A percentile compares a stretch with the other conserved stretches of the same genome.
These are phyloP conservation scores for Poeciliopsis presidionis DNA, from an alignment of 2,797 vertebrate genomes.

Conservation along the genomic window DNA sequence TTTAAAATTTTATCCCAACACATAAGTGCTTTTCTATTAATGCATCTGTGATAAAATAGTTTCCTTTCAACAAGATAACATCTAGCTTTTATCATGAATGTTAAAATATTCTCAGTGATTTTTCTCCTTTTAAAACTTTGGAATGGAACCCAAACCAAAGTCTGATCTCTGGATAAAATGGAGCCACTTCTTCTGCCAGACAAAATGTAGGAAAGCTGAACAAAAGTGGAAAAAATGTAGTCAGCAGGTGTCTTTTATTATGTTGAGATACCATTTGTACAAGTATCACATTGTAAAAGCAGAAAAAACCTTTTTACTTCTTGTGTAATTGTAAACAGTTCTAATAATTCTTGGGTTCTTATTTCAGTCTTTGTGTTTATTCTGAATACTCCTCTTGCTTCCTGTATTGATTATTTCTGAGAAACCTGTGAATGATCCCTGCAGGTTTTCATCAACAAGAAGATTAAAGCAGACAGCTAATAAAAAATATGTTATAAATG, in stretches of 20 bases:
- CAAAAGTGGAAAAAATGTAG: background rate
- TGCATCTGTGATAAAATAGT: background rate
- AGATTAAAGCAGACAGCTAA: background rate
- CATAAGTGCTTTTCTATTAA: background rate
- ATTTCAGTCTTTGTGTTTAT: background rate
- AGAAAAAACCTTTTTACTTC: background rate
- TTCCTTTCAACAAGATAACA: background rate
- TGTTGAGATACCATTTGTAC: background rate
- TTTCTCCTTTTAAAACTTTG: background rate
- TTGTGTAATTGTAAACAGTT: background rate
- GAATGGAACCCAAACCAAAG: background rate
- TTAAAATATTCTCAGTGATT: background rate
- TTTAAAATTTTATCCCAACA: background rate
- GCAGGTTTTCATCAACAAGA: background rate
- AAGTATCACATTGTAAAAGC: background rate
- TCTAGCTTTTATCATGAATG: background rate
- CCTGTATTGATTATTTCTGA: background rate
- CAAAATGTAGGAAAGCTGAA: background rate
- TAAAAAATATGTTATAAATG: background rate
- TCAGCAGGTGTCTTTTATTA: background rate
- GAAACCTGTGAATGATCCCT: background rate
- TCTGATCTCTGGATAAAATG: background rate
- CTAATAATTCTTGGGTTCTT: background rate
- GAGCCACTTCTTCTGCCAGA: background rate
- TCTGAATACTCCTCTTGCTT: background rate